phyloP scores from a whole-genome alignment of 2,888 invertebrate genomes.

The Gasteruption jaculator region DNA sequence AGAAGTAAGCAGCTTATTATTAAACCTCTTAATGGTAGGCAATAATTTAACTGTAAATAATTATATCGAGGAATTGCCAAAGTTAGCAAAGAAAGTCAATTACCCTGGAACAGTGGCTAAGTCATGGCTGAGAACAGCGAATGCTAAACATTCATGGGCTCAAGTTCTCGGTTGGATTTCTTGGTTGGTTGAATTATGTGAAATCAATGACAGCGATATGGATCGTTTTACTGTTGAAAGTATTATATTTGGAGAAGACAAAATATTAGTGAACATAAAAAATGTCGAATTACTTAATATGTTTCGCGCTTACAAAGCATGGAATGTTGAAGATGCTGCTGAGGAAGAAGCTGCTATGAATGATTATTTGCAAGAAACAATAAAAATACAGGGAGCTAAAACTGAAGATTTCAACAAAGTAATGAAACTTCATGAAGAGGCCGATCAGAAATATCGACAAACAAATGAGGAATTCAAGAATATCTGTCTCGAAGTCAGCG shows the following conservation, averaged over 20 bases:
- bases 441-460: constrained; percentile 17
- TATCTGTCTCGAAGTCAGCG: constrained; percentile 21
- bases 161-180: constrained; percentile 57
- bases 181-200: constrained; percentile 54
- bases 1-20: constrained; percentile 33
- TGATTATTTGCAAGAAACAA: constrained; percentile 32
- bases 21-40: constrained; percentile 34
- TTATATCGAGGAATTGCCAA: constrained; percentile 53
- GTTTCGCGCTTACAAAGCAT: constrained; percentile 35
- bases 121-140: constrained; percentile 60
- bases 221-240: constrained; percentile 32
- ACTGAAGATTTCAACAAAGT: constrained; percentile 25
- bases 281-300: constrained; percentile 28
- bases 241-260: constrained; percentile 34
- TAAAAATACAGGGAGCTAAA: constrained; percentile 29
- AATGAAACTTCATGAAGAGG: constrained; percentile 24
- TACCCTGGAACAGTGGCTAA: constrained; percentile 58
- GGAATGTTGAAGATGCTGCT: constrained; percentile 39
- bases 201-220: constrained; percentile 44
- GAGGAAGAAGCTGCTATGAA: constrained; percentile 35
- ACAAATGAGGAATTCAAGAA: constrained; percentile 20
- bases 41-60: constrained; percentile 33
- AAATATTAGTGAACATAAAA: constrained; percentile 21
- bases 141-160: constrained; percentile 59
- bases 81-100: constrained; percentile 54